Conservation (phyloP, 2,888 invertebrate species). For the Drosophila tanythrix region DNA sequence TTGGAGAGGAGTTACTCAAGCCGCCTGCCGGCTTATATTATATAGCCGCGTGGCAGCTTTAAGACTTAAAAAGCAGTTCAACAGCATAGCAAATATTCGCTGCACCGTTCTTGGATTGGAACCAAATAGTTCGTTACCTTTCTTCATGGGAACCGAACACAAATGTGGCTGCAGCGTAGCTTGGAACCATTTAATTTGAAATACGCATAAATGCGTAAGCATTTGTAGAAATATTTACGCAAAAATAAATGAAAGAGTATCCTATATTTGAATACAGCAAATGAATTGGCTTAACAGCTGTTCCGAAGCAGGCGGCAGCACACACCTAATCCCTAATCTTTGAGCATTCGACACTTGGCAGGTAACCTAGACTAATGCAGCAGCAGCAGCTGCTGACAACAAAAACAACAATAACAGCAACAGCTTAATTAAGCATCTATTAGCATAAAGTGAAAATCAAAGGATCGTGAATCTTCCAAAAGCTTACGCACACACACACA, state of each 20-base stretch:
- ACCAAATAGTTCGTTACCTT: neutral
- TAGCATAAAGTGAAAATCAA: constrained; percentile 34
- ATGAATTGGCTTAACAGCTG: neutral
- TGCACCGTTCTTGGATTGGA: neutral
- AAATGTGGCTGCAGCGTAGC: neutral
- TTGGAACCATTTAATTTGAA: neutral
- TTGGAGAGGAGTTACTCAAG: constrained; percentile 11
- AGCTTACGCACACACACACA: constrained; percentile 33
- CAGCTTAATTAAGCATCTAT: constrained; percentile 65
- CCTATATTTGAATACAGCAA: neutral
- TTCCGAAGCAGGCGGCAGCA: neutral
- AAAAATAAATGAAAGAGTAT: neutral
- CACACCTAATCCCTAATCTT: constrained; percentile 13
- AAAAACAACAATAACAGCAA: constrained; percentile 6
- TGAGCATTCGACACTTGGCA: constrained; percentile 22
- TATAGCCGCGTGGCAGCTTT: constrained; percentile 22
- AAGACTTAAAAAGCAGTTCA: constrained; percentile 15
- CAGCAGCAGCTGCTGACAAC: constrained; percentile 13
- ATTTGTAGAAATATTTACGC: neutral
- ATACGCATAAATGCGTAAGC: neutral
- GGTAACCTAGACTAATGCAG: constrained; percentile 8
- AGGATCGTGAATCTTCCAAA: constrained; percentile 35
- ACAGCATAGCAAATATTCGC: constrained; percentile 8
- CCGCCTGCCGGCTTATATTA: constrained; percentile 3
- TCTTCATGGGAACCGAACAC: neutral